Percentiles rank a stretch among this genome's conserved stretches.
phyloP scores from a whole-genome alignment of 64 coral and sea anemone genomes.

The Montipora cactus region DNA sequence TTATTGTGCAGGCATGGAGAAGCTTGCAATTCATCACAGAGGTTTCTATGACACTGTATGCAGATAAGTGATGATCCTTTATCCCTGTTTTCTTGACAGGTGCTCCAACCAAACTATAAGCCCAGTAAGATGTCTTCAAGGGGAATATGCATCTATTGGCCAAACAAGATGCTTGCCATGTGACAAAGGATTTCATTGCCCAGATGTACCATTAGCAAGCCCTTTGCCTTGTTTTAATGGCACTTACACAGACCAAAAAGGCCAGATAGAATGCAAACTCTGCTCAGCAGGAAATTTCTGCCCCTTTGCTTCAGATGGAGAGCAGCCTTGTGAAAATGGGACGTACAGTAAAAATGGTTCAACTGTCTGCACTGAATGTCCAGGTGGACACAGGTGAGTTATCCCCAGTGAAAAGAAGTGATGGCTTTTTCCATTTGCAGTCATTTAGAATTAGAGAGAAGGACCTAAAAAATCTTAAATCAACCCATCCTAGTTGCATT shows the following conservation, averaged over 20 bases:
- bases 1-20: too few species aligned
- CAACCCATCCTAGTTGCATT: too few species aligned
- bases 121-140: conserved; percentile 75
- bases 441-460: too few species aligned
- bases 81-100: conserved; percentile 36
- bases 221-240: conserved; percentile 86
- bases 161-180: conserved; percentile 72
- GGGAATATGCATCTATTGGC: conserved; percentile 82
- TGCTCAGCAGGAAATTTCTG: conserved; percentile 82
- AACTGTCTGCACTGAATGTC: conserved; percentile 82
- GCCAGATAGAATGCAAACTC: conserved; percentile 47
- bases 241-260: conserved; percentile 58
- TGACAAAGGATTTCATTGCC: conserved; percentile 80
- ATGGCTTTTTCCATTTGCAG: too few species aligned
- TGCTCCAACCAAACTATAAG: conserved; percentile 75
- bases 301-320: conserved; percentile 61
- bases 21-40: too few species aligned
- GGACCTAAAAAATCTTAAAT: too few species aligned
- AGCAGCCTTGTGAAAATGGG: conserved; percentile 68
- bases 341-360: conserved; percentile 86
- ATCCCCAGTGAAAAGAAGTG: not conserved
- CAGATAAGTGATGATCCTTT: too few species aligned
- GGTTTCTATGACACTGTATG: too few species aligned
- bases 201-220: conserved; percentile 57
- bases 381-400: conserved; percentile 78